Conservation (phyloP, 2,797 vertebrate species). For the Sylvilagus floridanus region DNA sequence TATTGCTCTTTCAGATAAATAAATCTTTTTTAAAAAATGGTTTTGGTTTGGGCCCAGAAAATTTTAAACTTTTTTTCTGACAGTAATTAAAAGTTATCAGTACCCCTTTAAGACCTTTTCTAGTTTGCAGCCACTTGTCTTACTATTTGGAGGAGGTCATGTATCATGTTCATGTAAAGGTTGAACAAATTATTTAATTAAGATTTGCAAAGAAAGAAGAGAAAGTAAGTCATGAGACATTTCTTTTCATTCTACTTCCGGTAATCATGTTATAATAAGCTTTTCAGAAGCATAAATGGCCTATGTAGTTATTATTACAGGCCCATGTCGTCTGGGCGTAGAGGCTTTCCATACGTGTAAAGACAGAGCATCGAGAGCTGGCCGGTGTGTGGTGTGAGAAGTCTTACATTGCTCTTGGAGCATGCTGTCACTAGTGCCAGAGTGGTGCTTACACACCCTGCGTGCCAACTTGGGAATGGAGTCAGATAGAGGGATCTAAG, state of each 20-base stretch:
- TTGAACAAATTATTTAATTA: conserved; percentile 7
- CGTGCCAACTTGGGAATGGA: neutral
- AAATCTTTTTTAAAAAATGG: neutral
- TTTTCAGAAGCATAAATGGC: conserved; percentile 1
- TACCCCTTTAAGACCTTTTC: neutral
- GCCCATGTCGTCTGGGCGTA: neutral
- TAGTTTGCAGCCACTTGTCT: neutral
- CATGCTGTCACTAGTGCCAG: neutral
- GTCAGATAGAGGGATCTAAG: neutral
- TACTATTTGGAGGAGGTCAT: neutral
- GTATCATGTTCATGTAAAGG: neutral
- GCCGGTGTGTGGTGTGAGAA: neutral
- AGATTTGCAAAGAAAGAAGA: neutral
- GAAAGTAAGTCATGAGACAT: neutral
- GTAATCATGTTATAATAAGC: neutral
- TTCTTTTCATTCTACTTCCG: neutral
- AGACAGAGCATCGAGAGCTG: neutral
- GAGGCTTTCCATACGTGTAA: neutral
- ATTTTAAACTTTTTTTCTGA: neutral
- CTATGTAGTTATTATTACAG: neutral
- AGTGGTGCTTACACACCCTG: neutral
- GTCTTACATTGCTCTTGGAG: neutral
- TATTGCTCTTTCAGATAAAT: too few species aligned
- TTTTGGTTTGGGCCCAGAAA: neutral
- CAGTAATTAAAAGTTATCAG: neutral